These are phyloP conservation scores for Rhineura floridana DNA, from an alignment of 2,113 vertebrate species.

Conservation along the genomic window DNA sequence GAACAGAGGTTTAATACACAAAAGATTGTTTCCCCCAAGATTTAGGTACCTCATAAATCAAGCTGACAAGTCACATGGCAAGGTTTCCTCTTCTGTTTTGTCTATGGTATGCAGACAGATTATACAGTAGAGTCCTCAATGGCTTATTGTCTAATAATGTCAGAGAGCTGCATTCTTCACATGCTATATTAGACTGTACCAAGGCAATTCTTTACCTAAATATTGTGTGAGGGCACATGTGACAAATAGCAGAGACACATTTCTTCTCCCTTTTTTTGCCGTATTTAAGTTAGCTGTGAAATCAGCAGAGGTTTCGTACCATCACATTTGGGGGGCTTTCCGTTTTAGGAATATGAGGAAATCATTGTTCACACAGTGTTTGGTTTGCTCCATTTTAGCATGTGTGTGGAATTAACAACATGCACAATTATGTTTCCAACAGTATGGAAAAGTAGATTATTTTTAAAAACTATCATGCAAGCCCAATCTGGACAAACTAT, in stretches of 20 bases:
- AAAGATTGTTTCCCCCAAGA: slow-evolving; percentile 55
- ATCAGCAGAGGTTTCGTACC: slow-evolving; percentile 37
- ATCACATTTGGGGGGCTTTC: slow-evolving; percentile 43
- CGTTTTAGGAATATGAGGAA: neutral
- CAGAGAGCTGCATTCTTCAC: slow-evolving; percentile 7
- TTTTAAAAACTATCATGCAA: neutral
- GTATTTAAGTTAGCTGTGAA: slow-evolving; percentile 13
- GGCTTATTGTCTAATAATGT: slow-evolving; percentile 49
- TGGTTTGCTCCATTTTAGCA: neutral
- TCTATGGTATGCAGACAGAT: slow-evolving; percentile 45
- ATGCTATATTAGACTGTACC: slow-evolving; percentile 17
- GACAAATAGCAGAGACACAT: neutral
- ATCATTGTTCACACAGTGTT: neutral
- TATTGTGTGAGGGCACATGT: slow-evolving; percentile 17
- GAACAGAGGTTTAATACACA: slow-evolving; percentile 61
- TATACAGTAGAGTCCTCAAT: slow-evolving; percentile 19
- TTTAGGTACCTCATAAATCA: slow-evolving; percentile 71
- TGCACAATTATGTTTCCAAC: neutral
- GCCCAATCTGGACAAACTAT: neutral
- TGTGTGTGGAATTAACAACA: slow-evolving; percentile 13
- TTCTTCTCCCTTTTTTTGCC: slow-evolving; percentile 24
- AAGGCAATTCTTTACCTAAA: slow-evolving; percentile 37
- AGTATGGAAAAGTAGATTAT: neutral
- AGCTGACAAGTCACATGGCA: slow-evolving; percentile 61
- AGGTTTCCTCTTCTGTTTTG: slow-evolving; percentile 52